Conservation (phyloP, 2,113 vertebrate genomes). For the Podilymbus podiceps region DNA sequence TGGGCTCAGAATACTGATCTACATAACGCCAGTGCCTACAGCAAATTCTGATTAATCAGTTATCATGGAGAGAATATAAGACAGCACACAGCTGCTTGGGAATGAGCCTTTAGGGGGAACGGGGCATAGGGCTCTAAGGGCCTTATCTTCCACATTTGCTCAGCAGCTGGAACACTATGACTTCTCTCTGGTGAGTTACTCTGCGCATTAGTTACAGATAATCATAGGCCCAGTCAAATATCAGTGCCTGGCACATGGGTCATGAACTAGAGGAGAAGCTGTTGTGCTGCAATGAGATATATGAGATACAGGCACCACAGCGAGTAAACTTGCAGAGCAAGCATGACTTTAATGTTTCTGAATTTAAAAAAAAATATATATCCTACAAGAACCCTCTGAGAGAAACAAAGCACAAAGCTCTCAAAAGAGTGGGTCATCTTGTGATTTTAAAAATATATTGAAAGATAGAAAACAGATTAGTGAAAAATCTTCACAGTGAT, state of each 20-base stretch:
- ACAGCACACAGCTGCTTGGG: background rate
- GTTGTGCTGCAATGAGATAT: background rate
- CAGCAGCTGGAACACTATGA: background rate
- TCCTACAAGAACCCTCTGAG: fast-evolving
- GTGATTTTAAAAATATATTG: background rate
- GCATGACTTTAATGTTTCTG: background rate
- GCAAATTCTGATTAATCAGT: background rate
- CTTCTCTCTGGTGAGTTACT: background rate
- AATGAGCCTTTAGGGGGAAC: background rate
- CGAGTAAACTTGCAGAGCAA: background rate
- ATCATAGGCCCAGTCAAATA: background rate
- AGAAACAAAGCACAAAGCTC: background rate
- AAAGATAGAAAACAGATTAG: background rate
- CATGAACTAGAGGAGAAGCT: background rate
- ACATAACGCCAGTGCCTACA: background rate
- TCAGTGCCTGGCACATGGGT: background rate
- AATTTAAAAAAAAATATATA: background rate
- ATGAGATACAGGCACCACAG: background rate
- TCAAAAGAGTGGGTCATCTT: background rate
- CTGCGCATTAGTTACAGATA: background rate
- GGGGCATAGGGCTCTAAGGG: background rate
- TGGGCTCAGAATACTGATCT: background rate
- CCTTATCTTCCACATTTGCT: background rate
- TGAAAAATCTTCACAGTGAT: background rate
- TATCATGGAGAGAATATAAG: background rate